phyloP scores from a whole-genome alignment of 2,797 vertebrate genomes.

The Remorina albescens region DNA sequence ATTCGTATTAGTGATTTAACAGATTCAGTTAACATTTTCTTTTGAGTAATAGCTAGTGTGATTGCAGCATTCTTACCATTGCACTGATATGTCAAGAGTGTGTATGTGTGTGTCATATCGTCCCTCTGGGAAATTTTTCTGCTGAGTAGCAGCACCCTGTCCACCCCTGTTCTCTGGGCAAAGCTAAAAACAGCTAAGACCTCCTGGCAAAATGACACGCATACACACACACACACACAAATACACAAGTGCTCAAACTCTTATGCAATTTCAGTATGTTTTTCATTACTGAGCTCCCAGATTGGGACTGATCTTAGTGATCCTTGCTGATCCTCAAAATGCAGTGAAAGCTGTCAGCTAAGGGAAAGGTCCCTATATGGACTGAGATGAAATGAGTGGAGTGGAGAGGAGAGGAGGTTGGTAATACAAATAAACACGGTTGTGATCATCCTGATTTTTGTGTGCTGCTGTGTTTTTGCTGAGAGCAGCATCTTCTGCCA shows the following conservation, averaged over 20 bases:
- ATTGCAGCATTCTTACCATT: background rate
- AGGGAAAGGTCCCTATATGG: constrained; percentile 55
- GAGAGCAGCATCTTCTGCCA: constrained; percentile 56
- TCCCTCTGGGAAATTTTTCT: constrained; percentile 31
- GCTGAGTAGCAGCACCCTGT: constrained; percentile 41
- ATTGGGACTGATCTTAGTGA: constrained; percentile 56
- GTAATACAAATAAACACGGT: constrained; percentile 28
- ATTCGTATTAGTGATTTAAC: too few relatives aligned
- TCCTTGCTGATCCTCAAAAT: constrained; percentile 62
- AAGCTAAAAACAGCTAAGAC: constrained; percentile 69
- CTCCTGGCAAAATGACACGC: constrained; percentile 44
- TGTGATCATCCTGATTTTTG: constrained; percentile 25
- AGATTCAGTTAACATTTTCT: constrained; percentile 17
- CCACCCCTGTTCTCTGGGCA: constrained; percentile 55
- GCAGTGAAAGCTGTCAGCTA: constrained; percentile 35
- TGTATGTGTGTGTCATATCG: constrained; percentile 5
- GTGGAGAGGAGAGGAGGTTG: background rate
- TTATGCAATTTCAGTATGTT: constrained; percentile 71
- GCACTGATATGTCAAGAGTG: constrained; percentile 11
- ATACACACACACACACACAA: constrained; percentile 31
- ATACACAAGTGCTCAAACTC: constrained; percentile 30
- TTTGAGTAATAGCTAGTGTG: background rate
- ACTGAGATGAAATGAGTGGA: background rate
- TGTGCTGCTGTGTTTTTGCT: constrained; percentile 46
- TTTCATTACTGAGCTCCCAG: constrained; percentile 57